phyloP scores from a whole-genome alignment of 2,888 invertebrate genomes.

The Beris chalybata region DNA sequence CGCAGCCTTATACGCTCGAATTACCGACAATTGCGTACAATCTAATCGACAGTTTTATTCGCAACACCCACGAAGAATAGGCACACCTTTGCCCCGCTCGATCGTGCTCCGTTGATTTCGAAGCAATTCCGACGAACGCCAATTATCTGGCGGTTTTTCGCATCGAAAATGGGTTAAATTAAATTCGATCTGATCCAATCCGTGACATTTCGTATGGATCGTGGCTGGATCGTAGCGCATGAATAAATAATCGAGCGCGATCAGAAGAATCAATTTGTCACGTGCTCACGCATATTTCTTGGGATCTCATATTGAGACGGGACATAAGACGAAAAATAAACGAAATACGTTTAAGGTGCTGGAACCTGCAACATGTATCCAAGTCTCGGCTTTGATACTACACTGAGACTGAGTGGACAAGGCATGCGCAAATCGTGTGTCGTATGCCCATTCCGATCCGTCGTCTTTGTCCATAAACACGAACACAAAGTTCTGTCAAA shows the following conservation, averaged over 20 bases:
- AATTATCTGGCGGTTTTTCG: too few species aligned
- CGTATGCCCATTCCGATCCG: conserved; percentile 17
- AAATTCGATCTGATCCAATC: too few species aligned
- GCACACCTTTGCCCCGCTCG: too few species aligned
- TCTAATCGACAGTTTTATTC: too few species aligned
- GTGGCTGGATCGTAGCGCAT: background rate
- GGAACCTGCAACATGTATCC: background rate
- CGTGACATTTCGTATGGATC: too few species aligned
- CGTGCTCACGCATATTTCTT: conserved; percentile 24
- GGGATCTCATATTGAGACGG: background rate
- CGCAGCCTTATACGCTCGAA: conserved; percentile 5
- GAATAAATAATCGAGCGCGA: conserved; percentile 7
- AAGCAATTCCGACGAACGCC: too few species aligned
- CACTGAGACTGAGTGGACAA: conserved; percentile 19
- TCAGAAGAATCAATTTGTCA: conserved; percentile 25
- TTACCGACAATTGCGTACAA: conserved; percentile 3
- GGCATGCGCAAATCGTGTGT: conserved; percentile 26
- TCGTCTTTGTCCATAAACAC: conserved; percentile 17
- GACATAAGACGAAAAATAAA: conserved; percentile 2
- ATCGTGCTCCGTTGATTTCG: too few species aligned
- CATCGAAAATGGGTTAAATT: too few species aligned
- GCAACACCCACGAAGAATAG: too few species aligned
- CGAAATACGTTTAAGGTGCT: background rate
- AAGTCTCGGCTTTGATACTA: background rate
- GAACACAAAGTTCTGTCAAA: conserved; percentile 27